Evolutionary conservation across 2,113 vertebrate genomes (phyloP).

Genomic region (Callipepla californica): DNA sequence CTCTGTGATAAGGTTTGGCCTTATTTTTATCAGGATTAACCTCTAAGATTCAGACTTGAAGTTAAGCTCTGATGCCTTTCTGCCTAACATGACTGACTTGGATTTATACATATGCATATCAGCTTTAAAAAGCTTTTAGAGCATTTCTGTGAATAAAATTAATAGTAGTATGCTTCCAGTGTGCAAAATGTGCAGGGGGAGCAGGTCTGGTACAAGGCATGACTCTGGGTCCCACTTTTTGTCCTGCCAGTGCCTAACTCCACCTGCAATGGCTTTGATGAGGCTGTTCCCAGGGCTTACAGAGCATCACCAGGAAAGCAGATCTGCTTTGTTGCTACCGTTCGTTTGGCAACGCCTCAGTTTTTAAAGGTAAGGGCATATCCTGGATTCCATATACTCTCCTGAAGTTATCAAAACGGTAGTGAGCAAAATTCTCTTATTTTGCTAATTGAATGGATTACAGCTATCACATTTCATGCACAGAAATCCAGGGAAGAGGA

Average conservation of each 20-base stretch:
- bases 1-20: conserved; percentile 27
- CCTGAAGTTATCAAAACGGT: background rate
- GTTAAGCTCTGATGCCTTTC: conserved; percentile 59
- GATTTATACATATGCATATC: conserved; percentile 56
- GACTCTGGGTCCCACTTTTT: background rate
- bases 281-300: conserved; percentile 77
- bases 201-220: background rate
- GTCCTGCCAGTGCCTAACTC: conserved; percentile 78
- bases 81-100: conserved; percentile 49
- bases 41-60: conserved; percentile 56
- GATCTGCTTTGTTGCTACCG: conserved; percentile 83
- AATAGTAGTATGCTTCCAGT: conserved; percentile 6
- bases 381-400: background rate
- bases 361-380: conserved; percentile 80
- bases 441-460: conserved; percentile 63
- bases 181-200: conserved; percentile 48
- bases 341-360: conserved; percentile 85
- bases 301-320: conserved; percentile 76
- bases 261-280: conserved; percentile 82
- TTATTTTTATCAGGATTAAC: conserved; percentile 63
- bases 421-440: background rate
- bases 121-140: conserved; percentile 55
- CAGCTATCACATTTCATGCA: conserved; percentile 51
- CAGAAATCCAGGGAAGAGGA: conserved; percentile 48
- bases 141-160: conserved; percentile 44